These are phyloP conservation scores for Microctonus hyperodae DNA, from an alignment of 2,888 invertebrate genomes.

Conservation along the genomic window DNA sequence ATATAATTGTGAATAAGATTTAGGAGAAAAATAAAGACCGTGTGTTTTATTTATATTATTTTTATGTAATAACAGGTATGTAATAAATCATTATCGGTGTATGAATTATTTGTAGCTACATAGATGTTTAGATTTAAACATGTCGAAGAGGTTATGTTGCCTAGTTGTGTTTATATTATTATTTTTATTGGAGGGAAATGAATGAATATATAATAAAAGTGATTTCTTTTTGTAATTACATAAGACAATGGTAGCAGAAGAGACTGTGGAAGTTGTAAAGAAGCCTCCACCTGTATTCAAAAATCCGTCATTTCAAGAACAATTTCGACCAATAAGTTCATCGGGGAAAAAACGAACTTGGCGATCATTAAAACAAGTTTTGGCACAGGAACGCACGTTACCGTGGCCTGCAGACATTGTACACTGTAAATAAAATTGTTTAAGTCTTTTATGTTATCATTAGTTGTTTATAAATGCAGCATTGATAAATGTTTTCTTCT, in stretches of 20 bases:
- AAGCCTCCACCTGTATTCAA: conserved; percentile 55
- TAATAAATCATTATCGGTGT: background rate
- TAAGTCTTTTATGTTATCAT: background rate
- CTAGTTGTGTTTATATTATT: too few relatives aligned
- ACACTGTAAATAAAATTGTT: conserved; percentile 69
- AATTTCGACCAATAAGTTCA: conserved; percentile 55
- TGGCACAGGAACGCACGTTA: conserved; percentile 78
- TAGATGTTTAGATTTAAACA: background rate
- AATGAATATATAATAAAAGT: background rate
- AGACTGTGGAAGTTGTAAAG: conserved; percentile 50
- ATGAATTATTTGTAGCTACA: background rate
- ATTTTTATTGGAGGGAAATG: background rate
- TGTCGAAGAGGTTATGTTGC: conserved; percentile 12
- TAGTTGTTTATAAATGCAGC: background rate
- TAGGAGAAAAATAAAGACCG: too few relatives aligned
- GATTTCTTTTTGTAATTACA: background rate
- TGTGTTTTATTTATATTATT: too few relatives aligned
- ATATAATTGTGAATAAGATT: too few relatives aligned
- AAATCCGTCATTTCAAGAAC: conserved; percentile 55
- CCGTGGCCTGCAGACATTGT: conserved; percentile 81
- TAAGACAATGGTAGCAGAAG: conserved; percentile 54
- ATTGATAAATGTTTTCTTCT: too few relatives aligned
- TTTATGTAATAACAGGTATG: background rate
- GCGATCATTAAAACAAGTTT: conserved; percentile 89
- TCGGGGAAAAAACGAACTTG: conserved; percentile 79